These are phyloP conservation scores for Selenia dentaria DNA, from an alignment of 2,888 invertebrate species.

Conservation along the genomic window DNA sequence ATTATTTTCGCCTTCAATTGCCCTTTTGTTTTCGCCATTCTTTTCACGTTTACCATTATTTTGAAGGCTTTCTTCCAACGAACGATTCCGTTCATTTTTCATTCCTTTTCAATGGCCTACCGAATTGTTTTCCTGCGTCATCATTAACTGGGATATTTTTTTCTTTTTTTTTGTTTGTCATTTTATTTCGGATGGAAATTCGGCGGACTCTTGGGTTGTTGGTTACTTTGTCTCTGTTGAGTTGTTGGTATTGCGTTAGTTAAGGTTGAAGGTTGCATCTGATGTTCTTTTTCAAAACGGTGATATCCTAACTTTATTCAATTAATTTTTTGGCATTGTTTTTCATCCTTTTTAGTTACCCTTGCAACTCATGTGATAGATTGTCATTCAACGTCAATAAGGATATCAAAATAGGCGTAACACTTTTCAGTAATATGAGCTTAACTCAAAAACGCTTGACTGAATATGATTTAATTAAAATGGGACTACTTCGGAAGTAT, in stretches of 20 bases:
- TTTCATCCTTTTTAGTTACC: too few species aligned
- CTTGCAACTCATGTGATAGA: too few species aligned
- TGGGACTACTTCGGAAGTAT: too few species aligned
- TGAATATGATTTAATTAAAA: too few species aligned
- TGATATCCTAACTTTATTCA: too few species aligned
- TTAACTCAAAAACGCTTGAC: too few species aligned
- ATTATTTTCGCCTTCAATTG: constrained; percentile 83
- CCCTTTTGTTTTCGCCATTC: constrained; percentile 76
- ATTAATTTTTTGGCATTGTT: too few species aligned
- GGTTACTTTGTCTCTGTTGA: constrained; percentile 26
- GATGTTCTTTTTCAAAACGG: too few species aligned
- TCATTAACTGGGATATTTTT: constrained; percentile 70
- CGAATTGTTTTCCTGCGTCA: constrained; percentile 73
- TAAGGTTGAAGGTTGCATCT: background rate
- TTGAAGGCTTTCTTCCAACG: constrained; percentile 69
- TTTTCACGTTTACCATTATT: constrained; percentile 72
- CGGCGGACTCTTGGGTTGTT: constrained; percentile 11
- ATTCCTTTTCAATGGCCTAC: constrained; percentile 66
- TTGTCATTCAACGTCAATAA: too few species aligned
- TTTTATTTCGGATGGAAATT: constrained; percentile 25
- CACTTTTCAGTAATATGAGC: too few species aligned
- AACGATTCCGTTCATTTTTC: constrained; percentile 77
- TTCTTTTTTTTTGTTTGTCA: constrained; percentile 23
- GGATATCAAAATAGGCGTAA: too few species aligned
- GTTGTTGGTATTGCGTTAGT: constrained; percentile 1